These are phyloP conservation scores for Notodonta ziczac DNA, from an alignment of 2,888 invertebrate species.

Conservation along the genomic window DNA sequence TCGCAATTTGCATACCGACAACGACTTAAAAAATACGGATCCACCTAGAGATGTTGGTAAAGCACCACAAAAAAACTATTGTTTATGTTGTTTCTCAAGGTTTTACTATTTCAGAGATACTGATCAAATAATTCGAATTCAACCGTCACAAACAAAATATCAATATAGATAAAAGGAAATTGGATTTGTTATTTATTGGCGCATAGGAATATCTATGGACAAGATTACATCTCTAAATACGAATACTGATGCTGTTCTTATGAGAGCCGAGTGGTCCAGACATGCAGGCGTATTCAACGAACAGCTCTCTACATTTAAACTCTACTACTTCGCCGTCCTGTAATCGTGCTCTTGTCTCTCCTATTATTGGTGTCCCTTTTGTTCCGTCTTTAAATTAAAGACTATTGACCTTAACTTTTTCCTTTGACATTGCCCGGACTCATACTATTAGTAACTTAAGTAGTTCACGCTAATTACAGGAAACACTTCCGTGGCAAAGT, in stretches of 20 bases:
- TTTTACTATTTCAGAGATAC: background rate
- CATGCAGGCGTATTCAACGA: conserved; percentile 7
- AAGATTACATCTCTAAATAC: background rate
- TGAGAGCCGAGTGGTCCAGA: conserved; percentile 11
- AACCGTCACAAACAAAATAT: conserved; percentile 5
- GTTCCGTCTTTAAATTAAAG: conserved; percentile 75
- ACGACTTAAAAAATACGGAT: conserved; percentile 59
- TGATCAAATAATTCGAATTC: conserved; percentile 1
- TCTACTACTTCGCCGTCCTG: conserved; percentile 55
- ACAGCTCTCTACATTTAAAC: conserved; percentile 49
- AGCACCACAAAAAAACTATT: background rate
- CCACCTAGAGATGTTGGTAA: conserved; percentile 38
- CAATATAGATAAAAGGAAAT: conserved; percentile 2
- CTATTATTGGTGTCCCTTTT: conserved; percentile 74
- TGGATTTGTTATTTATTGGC: background rate
- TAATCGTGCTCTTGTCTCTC: conserved; percentile 66
- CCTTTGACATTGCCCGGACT: conserved; percentile 45
- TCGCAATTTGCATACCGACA: conserved; percentile 79
- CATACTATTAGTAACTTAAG: conserved; percentile 58
- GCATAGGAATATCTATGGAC: conserved; percentile 1
- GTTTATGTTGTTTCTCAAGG: background rate
- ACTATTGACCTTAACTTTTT: conserved; percentile 71
- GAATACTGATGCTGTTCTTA: background rate
- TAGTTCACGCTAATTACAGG: conserved; percentile 49
- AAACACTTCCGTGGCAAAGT: conserved; percentile 37